Evolutionary conservation across 2,888 invertebrate species (phyloP), one percentile per base, ranked within the genome.

Genomic region (Eupeodes latifasciatus): DNA sequence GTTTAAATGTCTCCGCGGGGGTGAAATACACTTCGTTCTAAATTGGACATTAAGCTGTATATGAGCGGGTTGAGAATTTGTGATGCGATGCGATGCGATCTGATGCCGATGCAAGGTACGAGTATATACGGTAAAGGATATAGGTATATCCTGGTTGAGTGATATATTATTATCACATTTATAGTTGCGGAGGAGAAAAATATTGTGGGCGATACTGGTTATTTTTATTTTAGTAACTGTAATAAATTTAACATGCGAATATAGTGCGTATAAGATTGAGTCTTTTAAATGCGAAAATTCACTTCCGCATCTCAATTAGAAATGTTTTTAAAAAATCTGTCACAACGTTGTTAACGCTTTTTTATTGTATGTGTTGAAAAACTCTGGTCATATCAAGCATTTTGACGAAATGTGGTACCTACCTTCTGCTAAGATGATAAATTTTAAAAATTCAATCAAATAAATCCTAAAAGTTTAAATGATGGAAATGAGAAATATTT

Each of bases 1-100:
- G 69, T 81, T 80, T 72, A 77, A 71, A 47, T 87, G 83, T 84
- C 87, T 77, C 72, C 67, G 79, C 80, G 87, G 87, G 87, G 87
- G 87, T 87, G 84, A 87, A 71, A 67, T 77, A 55, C 67, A 84
- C 66, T 76, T 67, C 71, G 72, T 87, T 79, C 75, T 71, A 66
- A 59, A 64, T 59, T 72, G 67, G 76, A 72, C 79, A 75, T 49
- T 69, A 67, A 61, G 67, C 34, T 51, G 67, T 62, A 40, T 40
- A 40, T 75, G 66, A 16, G 49, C 66, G 44, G 27, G 47, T 27
- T 49, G 66, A 47, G 27, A 66, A n/a, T 59, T 61, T 36, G n/a
- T n/a, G 9, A 16, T 14, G n/a, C 14, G 51, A 36, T 71, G 57
- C 34, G 36, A 71, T 71, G 36, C 47, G 9, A 72, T 72, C 47